Evolutionary conservation across 2,113 vertebrate genomes (phyloP).

Genomic region (Pagrus major): DNA sequence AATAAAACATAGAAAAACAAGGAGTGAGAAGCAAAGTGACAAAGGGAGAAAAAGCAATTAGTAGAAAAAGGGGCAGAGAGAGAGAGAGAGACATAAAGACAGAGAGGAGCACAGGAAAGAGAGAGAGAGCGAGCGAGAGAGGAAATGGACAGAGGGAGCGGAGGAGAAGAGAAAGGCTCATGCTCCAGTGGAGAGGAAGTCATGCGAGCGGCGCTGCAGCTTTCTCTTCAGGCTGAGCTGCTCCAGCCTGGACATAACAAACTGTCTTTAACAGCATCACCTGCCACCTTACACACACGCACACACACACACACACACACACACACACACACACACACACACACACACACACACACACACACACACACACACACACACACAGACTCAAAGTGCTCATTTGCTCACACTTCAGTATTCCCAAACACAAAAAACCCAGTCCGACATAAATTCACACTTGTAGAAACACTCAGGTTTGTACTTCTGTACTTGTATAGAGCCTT

Average conservation of each 20-base stretch:
- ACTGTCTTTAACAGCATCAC: conserved; percentile 66
- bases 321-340: conserved; percentile 16
- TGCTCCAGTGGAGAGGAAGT: conserved; percentile 66
- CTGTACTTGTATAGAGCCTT: not conserved
- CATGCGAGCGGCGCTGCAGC: conserved; percentile 61
- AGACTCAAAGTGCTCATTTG: not conserved
- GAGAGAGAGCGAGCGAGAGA: not conserved
- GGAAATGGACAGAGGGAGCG: not conserved
- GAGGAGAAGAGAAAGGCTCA: conserved; percentile 57
- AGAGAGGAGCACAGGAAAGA: no score
- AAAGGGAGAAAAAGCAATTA: not conserved
- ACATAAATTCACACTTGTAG: not conserved
- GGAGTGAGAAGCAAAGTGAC: conserved; percentile 6
- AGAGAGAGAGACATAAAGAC: not conserved
- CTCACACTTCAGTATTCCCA: not conserved
- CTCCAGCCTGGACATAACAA: conserved; percentile 40
- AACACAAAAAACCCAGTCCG: not conserved
- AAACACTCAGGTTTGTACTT: not conserved
- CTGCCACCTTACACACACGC: conserved; percentile 36
- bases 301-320: conserved; percentile 14
- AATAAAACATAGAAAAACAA: not conserved
- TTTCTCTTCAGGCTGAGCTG: conserved; percentile 62
- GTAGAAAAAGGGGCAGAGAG: not conserved
- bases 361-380: conserved; percentile 12
- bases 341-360: conserved; percentile 12